These are phyloP conservation scores for Sebastes kiyomatsui DNA, from an alignment of 2,797 vertebrate species.

Conservation along the genomic window DNA sequence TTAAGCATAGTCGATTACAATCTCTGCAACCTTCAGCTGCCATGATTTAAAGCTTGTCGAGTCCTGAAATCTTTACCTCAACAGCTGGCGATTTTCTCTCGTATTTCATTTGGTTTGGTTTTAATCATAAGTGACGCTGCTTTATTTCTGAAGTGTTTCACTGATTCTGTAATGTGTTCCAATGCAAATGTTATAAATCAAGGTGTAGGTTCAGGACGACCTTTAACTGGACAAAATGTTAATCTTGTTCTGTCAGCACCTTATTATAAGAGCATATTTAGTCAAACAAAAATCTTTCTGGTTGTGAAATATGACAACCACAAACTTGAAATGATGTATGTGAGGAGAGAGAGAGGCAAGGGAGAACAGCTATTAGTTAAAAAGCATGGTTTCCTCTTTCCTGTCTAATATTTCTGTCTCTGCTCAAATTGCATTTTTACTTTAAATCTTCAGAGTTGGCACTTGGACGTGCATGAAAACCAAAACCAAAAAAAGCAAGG, in stretches of 20 bases:
- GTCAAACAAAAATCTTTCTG: not conserved
- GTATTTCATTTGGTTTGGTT: not conserved
- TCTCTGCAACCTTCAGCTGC: not conserved
- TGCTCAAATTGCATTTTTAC: not conserved
- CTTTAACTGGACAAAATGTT: constrained; percentile 7
- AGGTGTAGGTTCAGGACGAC: not conserved
- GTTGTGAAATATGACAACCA: not conserved
- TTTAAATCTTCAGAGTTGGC: not conserved
- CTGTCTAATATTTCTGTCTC: not conserved
- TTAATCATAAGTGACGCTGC: constrained; percentile 11
- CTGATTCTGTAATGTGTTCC: not conserved
- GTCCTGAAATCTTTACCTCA: constrained; percentile 27
- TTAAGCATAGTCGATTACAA: not conserved
- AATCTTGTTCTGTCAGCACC: constrained; percentile 26
- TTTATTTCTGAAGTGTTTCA: constrained; percentile 11
- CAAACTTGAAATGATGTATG: constrained; percentile 2
- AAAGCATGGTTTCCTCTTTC: not conserved
- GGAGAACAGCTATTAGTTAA: not conserved
- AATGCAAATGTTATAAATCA: constrained; percentile 39
- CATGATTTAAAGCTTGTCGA: not conserved
- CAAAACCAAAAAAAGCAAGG: not conserved
- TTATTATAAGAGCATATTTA: not conserved
- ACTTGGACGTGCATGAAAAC: not conserved
- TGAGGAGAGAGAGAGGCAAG: not conserved
- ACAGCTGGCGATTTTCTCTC: constrained; percentile 26